A percentile compares a stretch with the other conserved stretches of the same genome.
Conservation (phyloP, 2,797 vertebrate genomes). For the Rhabdophis nuchalis region DNA sequence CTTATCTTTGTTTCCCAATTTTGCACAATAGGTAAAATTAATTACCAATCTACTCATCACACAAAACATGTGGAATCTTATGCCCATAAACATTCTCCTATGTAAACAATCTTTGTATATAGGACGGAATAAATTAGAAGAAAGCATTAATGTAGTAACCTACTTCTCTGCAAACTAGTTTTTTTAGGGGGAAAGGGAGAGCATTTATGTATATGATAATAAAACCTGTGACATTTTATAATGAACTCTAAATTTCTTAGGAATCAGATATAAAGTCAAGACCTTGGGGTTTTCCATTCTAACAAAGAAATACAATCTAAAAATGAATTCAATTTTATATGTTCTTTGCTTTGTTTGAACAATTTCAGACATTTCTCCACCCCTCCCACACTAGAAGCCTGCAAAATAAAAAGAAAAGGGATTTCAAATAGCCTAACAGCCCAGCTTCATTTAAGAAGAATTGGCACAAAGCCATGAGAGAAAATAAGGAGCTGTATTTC, state of each 20-base stretch:
- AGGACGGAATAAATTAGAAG: neutral
- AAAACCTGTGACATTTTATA: neutral
- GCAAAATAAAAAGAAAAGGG: neutral
- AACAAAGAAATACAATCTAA: neutral
- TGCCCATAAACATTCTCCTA: neutral
- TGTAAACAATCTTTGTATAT: neutral
- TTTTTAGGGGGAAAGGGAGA: neutral
- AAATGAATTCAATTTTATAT: neutral
- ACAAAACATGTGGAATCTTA: neutral
- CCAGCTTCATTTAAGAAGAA: no score
- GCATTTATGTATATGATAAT: neutral
- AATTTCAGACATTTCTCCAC: conserved; percentile 62
- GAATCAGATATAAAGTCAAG: neutral
- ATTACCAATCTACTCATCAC: neutral
- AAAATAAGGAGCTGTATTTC: no score
- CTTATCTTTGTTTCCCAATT: neutral
- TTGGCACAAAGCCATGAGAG: neutral
- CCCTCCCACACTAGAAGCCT: conserved; percentile 5
- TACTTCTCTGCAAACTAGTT: neutral
- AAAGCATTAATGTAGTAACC: neutral
- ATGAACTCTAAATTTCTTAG: neutral
- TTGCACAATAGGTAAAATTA: neutral
- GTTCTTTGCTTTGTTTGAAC: conserved; percentile 42
- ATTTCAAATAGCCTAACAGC: no score
- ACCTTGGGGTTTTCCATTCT: neutral